These are phyloP conservation scores for Nemurella pictetii DNA, from an alignment of 2,888 invertebrate genomes.

Conservation along the genomic window DNA sequence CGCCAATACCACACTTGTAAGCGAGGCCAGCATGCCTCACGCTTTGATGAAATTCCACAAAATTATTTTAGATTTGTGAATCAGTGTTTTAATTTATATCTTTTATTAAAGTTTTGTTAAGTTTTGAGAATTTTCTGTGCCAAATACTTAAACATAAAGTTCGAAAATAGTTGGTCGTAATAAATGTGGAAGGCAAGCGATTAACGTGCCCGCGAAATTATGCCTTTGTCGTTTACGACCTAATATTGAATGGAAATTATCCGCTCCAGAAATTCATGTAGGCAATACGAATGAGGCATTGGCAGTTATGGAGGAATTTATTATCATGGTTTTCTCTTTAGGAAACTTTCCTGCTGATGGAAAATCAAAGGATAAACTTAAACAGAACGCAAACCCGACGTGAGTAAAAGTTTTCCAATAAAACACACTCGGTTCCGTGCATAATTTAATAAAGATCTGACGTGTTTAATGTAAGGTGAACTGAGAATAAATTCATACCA, in stretches of 20 bases:
- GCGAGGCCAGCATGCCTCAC: too few relatives aligned
- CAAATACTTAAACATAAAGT: neutral
- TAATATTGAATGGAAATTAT: constrained; percentile 1
- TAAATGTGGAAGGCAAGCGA: constrained; percentile 5
- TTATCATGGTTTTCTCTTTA: neutral
- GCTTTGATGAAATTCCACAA: neutral
- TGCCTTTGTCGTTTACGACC: constrained; percentile 1
- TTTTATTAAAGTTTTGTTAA: neutral
- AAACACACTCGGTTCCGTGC: constrained; percentile 20
- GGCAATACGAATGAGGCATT: constrained; percentile 4
- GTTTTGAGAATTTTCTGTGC: neutral
- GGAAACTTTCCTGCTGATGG: neutral
- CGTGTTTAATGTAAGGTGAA: constrained; percentile 2
- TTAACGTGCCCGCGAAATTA: neutral
- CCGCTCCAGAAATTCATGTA: constrained; percentile 6
- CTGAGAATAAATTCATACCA: neutral
- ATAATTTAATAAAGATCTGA: constrained; percentile 7
- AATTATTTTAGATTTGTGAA: neutral
- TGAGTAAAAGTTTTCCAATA: constrained; percentile 13
- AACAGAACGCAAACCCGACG: neutral
- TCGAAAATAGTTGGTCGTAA: neutral
- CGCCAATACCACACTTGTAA: too few relatives aligned
- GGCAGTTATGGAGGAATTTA: neutral
- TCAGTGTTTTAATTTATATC: neutral
- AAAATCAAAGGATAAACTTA: constrained; percentile 7